A percentile compares a stretch with the other conserved stretches of the same genome.
phyloP scores from a whole-genome alignment of 1,140 invertebrate species.

The Neodiprion fabricii region DNA sequence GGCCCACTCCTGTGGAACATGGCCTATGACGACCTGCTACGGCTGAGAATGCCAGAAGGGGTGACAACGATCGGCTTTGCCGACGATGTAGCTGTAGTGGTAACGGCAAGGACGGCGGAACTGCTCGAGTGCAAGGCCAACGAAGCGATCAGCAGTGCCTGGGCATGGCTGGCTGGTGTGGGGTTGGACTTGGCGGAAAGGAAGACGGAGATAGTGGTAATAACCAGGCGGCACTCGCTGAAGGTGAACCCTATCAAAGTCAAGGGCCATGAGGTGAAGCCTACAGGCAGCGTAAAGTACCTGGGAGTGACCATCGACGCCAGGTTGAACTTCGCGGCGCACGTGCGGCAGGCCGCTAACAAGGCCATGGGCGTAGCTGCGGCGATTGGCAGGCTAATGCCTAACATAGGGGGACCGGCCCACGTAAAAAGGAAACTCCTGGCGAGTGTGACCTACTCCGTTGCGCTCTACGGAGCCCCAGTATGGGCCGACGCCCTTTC shows the following conservation, averaged over 20 bases:
- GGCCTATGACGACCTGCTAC: too few relatives aligned
- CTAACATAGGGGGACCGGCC: too few relatives aligned
- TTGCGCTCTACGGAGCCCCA: too few relatives aligned
- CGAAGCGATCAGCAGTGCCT: background rate
- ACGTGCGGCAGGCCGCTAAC: too few relatives aligned
- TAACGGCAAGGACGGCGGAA: too few relatives aligned
- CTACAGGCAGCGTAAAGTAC: conserved; percentile 16
- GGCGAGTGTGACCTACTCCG: background rate
- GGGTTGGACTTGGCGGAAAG: conserved; percentile 27
- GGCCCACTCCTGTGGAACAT: conserved; percentile 26
- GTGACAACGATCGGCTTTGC: too few relatives aligned
- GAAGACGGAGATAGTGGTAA: conserved; percentile 28
- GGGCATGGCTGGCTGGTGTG: conserved; percentile 15
- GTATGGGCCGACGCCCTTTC: background rate
- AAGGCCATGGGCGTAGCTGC: too few relatives aligned
- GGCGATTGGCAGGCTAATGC: too few relatives aligned
- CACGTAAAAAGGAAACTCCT: background rate
- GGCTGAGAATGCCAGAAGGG: too few relatives aligned
- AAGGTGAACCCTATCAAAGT: background rate
- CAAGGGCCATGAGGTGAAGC: background rate
- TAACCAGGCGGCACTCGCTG: conserved; percentile 19
- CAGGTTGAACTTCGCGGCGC: too few relatives aligned
- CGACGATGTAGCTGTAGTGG: too few relatives aligned
- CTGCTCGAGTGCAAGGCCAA: too few relatives aligned
- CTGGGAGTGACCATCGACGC: conserved; percentile 24